These are phyloP conservation scores for Metacarcinus magister DNA, from an alignment of 2,888 invertebrate species.

Conservation along the genomic window DNA sequence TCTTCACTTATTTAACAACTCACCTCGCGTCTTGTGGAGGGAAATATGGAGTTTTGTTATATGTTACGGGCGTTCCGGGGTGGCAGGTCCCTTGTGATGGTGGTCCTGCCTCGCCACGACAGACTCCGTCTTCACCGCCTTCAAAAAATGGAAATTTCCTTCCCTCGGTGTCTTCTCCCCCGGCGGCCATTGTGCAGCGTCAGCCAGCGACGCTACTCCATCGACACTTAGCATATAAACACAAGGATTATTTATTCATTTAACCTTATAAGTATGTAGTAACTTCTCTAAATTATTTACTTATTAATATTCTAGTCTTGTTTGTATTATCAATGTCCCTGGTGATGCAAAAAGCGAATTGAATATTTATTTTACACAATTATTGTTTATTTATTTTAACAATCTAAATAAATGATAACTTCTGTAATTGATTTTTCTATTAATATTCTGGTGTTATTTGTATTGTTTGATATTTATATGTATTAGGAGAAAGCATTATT, in stretches of 20 bases:
- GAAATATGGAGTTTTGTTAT: not conserved
- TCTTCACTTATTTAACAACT: not conserved
- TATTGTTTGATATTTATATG: too few species aligned
- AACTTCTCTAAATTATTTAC: not conserved
- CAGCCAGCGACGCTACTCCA: not conserved
- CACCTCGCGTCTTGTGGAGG: not conserved
- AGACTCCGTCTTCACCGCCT: not conserved
- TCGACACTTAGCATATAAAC: not conserved
- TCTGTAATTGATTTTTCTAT: too few species aligned
- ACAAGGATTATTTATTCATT: not conserved
- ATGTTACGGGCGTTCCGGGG: not conserved
- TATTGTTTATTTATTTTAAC: too few species aligned
- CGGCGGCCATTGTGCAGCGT: conserved; percentile 58
- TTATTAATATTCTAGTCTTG: too few species aligned
- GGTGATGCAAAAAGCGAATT: too few species aligned
- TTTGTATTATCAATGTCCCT: too few species aligned
- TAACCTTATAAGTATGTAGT: not conserved
- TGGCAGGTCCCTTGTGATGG: not conserved
- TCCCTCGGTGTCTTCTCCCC: not conserved
- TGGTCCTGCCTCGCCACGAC: not conserved
- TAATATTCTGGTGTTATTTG: too few species aligned
- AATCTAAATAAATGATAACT: too few species aligned
- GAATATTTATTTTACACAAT: too few species aligned
- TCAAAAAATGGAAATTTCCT: conserved; percentile 30
- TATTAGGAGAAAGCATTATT: too few species aligned